Evolutionary conservation across 2,113 vertebrate species (phyloP).

Genomic region (Thalassoma bifasciatum): DNA sequence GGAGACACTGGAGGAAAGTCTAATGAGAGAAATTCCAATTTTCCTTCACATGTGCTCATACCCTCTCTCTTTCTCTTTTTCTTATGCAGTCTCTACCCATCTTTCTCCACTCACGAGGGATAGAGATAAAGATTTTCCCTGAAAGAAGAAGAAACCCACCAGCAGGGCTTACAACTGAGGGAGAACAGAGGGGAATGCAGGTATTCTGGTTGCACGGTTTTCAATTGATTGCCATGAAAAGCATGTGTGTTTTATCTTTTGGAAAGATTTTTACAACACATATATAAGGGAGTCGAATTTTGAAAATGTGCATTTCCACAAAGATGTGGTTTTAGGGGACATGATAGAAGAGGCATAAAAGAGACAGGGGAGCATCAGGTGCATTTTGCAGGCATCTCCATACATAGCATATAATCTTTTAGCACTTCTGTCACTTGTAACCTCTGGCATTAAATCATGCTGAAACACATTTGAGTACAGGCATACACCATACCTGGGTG

Average conservation of each 20-base stretch:
- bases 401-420: background rate
- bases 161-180: constrained; percentile 26
- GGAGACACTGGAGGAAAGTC: constrained; percentile 45
- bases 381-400: background rate
- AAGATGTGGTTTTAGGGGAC: background rate
- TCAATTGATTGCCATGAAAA: background rate
- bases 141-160: constrained; percentile 33
- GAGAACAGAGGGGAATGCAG: constrained; percentile 28
- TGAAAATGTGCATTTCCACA: constrained; percentile 9
- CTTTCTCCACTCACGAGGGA: background rate
- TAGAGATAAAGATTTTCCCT: constrained; percentile 45
- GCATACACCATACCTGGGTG: background rate
- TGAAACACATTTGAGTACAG: background rate
- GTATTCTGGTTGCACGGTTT: constrained; percentile 1
- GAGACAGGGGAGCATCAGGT: background rate
- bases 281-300: background rate
- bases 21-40: constrained; percentile 56
- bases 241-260: background rate
- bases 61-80: background rate
- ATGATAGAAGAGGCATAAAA: background rate
- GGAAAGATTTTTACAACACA: background rate
- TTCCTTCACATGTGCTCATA: constrained; percentile 30
- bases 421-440: background rate
- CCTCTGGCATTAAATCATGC: background rate
- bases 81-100: background rate